Base-by-base conservation (phyloP, 1,140 invertebrate genomes). In the Drosophila kanapiae region DNA sequence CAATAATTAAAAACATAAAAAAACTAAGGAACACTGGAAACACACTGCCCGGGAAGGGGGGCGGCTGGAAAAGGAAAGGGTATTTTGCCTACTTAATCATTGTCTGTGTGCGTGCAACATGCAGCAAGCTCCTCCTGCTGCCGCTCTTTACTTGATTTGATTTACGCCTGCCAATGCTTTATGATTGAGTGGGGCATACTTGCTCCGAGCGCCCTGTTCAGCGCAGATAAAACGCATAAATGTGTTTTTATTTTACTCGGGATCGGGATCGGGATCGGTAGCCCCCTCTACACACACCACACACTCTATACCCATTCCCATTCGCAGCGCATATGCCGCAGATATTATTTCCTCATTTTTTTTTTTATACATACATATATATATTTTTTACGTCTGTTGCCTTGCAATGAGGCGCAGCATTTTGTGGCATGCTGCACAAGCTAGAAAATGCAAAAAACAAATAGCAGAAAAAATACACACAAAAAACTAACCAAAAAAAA, bases 1-100 rank as follows among this genome's bases (percentile, higher is more conserved):
- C 87, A 88, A 84, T 90, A 88, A 88, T 88, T 88, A 88, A 88
- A 88, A 88, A 90, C 85, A 90, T 88, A 88, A 87, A 87, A 83
- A 63, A 70, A 38, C 43, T 37, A 61, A 18, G 33, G 42, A 45
- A 18, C 51, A 33, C 29, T 29, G 47, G 48, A 45, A 33, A 51
- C 42, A 29, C 31, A 31, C 31, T 7, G 48, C 23, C 29, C 6
- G 35, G 23, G 10, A 18, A 38, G 9, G 18, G 57, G 56, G 23
- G 13, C 6, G 18, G 14, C 37, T 29, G 38, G 42, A 57, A 58
- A 71, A 71, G 42, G 62, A 54, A 56, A 62, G 77, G 40, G 69
- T 82, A 88, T 87, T 87, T 88, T 88, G 84, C 84, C 84, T 88
- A 88, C 84, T 88, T 88, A 88, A 88, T 88, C 84, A 88, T 90